A percentile compares a stretch with the other conserved stretches of the same genome.
These are phyloP conservation scores for Brachystomella parvula DNA, from an alignment of 1,140 invertebrate species.

Conservation along the genomic window DNA sequence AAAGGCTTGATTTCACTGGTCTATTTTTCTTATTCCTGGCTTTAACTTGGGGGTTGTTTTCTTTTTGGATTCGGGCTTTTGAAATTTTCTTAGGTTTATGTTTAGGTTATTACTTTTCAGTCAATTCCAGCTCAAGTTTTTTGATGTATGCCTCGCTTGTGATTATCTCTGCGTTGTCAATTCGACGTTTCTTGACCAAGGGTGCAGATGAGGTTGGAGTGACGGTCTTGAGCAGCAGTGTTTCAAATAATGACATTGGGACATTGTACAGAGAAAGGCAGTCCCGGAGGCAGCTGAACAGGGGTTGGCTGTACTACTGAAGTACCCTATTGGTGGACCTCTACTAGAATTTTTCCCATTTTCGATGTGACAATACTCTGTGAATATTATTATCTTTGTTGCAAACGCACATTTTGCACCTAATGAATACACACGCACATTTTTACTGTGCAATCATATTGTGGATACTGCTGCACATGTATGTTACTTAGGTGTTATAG, in stretches of 20 bases:
- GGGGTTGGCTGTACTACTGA: too few species aligned
- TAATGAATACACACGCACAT: too few species aligned
- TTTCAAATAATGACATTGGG: background rate
- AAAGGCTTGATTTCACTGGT: background rate
- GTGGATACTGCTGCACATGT: too few species aligned
- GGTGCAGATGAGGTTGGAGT: background rate
- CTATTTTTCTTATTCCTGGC: background rate
- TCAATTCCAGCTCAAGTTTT: background rate
- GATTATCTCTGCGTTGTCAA: constrained; percentile 19
- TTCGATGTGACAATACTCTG: too few species aligned
- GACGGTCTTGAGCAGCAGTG: background rate
- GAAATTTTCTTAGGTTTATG: background rate
- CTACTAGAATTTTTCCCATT: too few species aligned
- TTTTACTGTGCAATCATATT: too few species aligned
- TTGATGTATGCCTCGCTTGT: background rate
- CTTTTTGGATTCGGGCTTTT: background rate
- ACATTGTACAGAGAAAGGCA: background rate
- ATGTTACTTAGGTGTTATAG: too few species aligned
- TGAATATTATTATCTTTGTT: too few species aligned
- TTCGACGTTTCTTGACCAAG: background rate
- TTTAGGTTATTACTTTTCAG: background rate
- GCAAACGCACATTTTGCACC: too few species aligned
- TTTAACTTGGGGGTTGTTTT: background rate
- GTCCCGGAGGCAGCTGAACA: background rate
- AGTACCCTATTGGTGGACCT: too few species aligned